Evolutionary conservation across 1,140 invertebrate species (phyloP), one percentile per base, ranked within the genome.

Genomic region (Euschistus heros): DNA sequence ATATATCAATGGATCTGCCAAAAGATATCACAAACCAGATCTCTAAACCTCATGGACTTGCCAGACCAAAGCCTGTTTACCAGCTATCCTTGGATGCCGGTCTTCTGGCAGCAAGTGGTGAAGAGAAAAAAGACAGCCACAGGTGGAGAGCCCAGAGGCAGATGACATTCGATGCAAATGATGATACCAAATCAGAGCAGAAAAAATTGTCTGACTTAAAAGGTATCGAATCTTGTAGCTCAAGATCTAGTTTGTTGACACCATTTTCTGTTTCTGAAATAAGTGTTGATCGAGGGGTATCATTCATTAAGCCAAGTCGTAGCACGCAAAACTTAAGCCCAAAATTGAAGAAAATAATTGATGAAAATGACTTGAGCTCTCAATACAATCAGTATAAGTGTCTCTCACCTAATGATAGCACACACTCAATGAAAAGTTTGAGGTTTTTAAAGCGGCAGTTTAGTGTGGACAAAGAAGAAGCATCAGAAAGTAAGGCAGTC

Each of bases 351-450:
- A 72, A 74, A 17, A 72, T 77, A 22, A 75, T 80, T 37, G 79
- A 80, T 8, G 77, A 79, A 54, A 83, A 84, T 68, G 85, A 87
- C 70, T 74, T 87, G 13, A 86, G 85, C 67, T 84, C 82, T 0
- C 84, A 85, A 0, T 87, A 86, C 70, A 86, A 84, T 74, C 81
- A 85, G 68, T 85, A 85, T 72, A 80, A 84, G 70, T 86, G 84
- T 72, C 76, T 86, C 26, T 85, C 84, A 70, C 84, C 84, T n/a
- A 85, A 83, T 68, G 82, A 82, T 65, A 75, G 74, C 30, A 80
- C 76, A 76, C 20, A 55, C 62, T 50, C 62, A 50, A 33, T 63
- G 14, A 37, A 61, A 24, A 64, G 61, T 47, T 68, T 66, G 26
- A 60, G 68, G 46, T 69, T 68, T 64, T 73, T 86, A 33, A 79